Percentiles rank a stretch among this genome's conserved stretches.
phyloP scores from a whole-genome alignment of 2,113 vertebrate genomes.

The Pedetes capensis region DNA sequence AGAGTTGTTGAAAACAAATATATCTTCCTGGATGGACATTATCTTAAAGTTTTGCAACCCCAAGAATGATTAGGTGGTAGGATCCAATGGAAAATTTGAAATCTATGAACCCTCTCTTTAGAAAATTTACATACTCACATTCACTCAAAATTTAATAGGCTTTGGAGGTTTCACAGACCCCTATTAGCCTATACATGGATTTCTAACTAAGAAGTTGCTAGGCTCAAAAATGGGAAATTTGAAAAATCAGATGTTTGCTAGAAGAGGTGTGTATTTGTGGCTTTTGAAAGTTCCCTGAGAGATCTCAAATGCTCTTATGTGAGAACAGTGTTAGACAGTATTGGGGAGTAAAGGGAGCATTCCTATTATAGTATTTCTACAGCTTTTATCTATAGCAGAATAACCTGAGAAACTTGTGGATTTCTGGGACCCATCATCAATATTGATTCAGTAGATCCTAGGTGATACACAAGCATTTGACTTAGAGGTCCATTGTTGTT shows the following conservation, averaged over 20 bases:
- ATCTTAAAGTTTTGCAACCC: background rate
- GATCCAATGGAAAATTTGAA: background rate
- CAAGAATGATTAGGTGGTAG: background rate
- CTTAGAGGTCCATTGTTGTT: background rate
- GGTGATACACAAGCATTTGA: background rate
- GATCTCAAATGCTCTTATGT: background rate
- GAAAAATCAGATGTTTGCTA: background rate
- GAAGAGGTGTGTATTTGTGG: background rate
- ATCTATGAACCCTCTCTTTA: background rate
- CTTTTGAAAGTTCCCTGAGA: background rate
- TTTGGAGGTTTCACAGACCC: background rate
- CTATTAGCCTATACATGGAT: background rate
- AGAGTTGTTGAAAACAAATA: constrained; percentile 24
- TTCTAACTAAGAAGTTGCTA: background rate
- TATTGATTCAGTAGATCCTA: background rate
- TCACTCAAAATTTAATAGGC: background rate
- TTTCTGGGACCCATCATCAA: background rate
- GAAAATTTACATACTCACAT: background rate
- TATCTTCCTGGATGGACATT: background rate
- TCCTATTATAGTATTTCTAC: background rate
- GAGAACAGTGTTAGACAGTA: background rate
- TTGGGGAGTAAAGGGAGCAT: background rate
- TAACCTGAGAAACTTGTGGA: background rate
- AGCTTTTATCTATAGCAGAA: background rate
- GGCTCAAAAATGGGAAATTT: background rate